These are phyloP conservation scores for Hafferia zeledoni DNA, from an alignment of 2,797 vertebrate species.

Conservation along the genomic window DNA sequence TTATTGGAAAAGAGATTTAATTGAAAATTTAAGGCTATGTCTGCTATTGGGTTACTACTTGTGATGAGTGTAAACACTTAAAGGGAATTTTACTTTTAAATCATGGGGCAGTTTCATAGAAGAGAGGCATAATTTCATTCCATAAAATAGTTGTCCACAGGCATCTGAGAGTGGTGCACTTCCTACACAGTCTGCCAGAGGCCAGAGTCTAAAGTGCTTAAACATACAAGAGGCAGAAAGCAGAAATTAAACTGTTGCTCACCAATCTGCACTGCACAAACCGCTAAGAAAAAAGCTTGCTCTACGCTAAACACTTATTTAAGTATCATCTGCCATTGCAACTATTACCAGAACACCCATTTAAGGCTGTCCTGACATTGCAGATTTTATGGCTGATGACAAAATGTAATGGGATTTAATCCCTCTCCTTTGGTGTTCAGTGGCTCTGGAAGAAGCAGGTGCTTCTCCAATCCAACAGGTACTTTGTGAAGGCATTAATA, in stretches of 20 bases:
- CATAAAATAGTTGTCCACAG: not conserved
- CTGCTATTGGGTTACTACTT: not conserved
- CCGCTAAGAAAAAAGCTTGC: not conserved
- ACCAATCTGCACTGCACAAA: not conserved
- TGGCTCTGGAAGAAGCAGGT: not conserved
- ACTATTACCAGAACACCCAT: not conserved
- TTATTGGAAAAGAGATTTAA: not conserved
- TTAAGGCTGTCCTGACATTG: not conserved
- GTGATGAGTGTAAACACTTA: not conserved
- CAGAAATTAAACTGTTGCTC: not conserved
- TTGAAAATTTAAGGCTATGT: not conserved
- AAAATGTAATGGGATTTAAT: not conserved
- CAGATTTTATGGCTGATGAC: not conserved
- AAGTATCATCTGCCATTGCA: not conserved
- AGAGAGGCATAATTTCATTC: not conserved
- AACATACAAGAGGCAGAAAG: not conserved
- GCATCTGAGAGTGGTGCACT: not conserved
- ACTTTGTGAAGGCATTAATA: not conserved
- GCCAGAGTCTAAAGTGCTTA: not conserved
- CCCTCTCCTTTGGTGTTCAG: not conserved
- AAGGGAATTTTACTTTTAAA: constrained; percentile 3
- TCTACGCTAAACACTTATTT: not conserved
- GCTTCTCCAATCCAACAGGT: not conserved
- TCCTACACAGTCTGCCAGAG: not conserved
- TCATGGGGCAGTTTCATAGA: not conserved